phyloP scores from a whole-genome alignment of 2,888 invertebrate species.

The Chymomyza fuscimana region DNA sequence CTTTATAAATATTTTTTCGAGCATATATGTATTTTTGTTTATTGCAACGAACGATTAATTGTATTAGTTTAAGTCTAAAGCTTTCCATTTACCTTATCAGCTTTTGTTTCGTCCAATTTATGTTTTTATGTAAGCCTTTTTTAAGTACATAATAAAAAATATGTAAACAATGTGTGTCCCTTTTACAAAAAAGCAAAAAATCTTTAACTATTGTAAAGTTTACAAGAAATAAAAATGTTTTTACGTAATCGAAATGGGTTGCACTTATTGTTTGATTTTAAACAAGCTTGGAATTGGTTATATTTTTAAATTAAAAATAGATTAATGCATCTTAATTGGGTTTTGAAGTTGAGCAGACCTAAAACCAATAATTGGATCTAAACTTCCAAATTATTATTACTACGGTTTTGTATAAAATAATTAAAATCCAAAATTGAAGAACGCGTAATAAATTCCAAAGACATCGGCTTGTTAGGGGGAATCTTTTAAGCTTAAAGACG shows the following conservation, averaged over 20 bases:
- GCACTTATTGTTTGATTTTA: conserved; percentile 4
- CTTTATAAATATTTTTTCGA: conserved; percentile 48
- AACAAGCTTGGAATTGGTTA: not conserved
- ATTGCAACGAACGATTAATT: conserved; percentile 37
- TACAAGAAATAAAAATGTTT: conserved; percentile 21
- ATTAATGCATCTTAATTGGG: too few species aligned
- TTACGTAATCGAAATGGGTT: conserved; percentile 6
- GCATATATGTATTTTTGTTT: conserved; percentile 32
- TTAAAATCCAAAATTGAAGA: too few species aligned
- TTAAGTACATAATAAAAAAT: conserved; percentile 22
- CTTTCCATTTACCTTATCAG: conserved; percentile 34
- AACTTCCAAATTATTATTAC: too few species aligned
- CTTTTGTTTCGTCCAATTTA: conserved; percentile 34
- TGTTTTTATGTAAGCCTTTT: conserved; percentile 25
- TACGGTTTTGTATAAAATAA: too few species aligned
- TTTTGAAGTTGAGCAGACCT: too few species aligned
- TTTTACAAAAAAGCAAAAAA: conserved; percentile 38
- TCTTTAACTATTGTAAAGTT: conserved; percentile 37
- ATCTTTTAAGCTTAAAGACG: too few species aligned
- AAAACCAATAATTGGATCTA: too few species aligned
- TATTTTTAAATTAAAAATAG: too few species aligned
- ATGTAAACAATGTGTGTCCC: conserved; percentile 41
- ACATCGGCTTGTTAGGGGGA: too few species aligned
- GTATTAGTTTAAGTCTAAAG: conserved; percentile 42
- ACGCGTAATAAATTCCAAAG: too few species aligned